These are phyloP conservation scores for Panagrolaimus sp. DNA, from an alignment of 1,140 invertebrate species.

Conservation along the genomic window DNA sequence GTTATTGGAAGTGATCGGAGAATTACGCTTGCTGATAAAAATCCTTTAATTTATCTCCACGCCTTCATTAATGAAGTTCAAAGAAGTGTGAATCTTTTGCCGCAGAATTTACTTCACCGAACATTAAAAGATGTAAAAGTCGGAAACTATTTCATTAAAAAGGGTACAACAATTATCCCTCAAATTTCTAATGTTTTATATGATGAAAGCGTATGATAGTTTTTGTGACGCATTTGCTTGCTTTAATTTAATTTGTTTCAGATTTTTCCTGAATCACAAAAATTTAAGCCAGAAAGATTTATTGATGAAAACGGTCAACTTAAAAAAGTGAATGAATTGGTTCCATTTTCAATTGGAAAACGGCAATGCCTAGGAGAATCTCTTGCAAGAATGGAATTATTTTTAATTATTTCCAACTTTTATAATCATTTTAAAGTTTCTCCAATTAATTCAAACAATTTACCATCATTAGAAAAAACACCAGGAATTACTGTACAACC, in stretches of 20 bases:
- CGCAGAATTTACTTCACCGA: not conserved
- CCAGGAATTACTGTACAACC: not conserved
- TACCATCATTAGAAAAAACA: not conserved
- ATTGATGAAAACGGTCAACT: constrained; percentile 6
- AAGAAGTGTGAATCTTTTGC: not conserved
- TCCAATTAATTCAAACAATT: not conserved
- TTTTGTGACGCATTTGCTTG: not conserved
- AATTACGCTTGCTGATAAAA: constrained; percentile 28
- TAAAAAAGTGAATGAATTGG: constrained; percentile 12
- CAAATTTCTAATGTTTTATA: constrained; percentile 6
- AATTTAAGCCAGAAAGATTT: constrained; percentile 12
- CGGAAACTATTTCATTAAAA: not conserved
- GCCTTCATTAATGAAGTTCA: constrained; percentile 5
- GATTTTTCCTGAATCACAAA: not conserved
- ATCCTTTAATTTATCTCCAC: constrained; percentile 20
- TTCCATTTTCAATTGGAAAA: constrained; percentile 20
- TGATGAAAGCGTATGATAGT: not conserved
- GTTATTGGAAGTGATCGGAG: constrained; percentile 32
- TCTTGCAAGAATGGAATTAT: constrained; percentile 22
- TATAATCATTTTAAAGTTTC: not conserved
- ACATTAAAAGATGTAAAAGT: constrained; percentile 1
- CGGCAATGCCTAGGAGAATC: constrained; percentile 20
- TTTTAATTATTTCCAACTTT: constrained; percentile 17
- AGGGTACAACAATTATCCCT: not conserved
- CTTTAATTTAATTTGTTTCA: too few species aligned